Conservation (phyloP, 1,140 invertebrate genomes). For the Ylistrum balloti region DNA sequence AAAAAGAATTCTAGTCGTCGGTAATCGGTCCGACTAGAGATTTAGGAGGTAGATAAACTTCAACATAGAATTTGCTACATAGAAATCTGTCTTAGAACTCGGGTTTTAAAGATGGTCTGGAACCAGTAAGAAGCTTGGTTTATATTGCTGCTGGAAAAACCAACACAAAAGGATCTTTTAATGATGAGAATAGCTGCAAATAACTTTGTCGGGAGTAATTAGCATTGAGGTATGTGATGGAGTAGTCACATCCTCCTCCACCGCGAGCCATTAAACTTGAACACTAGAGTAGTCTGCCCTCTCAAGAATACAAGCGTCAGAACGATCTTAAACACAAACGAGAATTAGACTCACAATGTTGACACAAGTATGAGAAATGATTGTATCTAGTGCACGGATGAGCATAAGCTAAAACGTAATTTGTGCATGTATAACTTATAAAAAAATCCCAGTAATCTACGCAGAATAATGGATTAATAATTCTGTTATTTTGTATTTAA, state of each 20-base stretch:
- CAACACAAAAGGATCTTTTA: slow-evolving; percentile 7
- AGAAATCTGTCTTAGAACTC: neutral
- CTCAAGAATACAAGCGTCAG: neutral
- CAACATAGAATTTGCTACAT: neutral
- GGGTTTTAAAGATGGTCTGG: neutral
- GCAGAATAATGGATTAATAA: too few species aligned
- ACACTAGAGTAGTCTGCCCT: neutral
- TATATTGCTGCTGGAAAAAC: neutral
- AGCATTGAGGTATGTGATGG: neutral
- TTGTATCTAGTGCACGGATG: neutral
- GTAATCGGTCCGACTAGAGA: slow-evolving; percentile 30
- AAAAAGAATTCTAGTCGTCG: neutral
- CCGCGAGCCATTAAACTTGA: neutral
- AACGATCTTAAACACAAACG: neutral
- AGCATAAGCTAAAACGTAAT: too few species aligned
- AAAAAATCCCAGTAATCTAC: too few species aligned
- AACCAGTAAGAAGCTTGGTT: neutral
- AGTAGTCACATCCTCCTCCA: slow-evolving; percentile 14
- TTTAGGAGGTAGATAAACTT: slow-evolving; percentile 18
- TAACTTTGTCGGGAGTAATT: slow-evolving; percentile 1
- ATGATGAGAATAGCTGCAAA: slow-evolving; percentile 16
- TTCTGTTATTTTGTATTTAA: too few species aligned
- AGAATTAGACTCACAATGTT: neutral
- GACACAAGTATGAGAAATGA: neutral
- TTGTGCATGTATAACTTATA: too few species aligned